Evolutionary conservation across 2,797 vertebrate species (phyloP).

Genomic region (Peromyscus eremicus): DNA sequence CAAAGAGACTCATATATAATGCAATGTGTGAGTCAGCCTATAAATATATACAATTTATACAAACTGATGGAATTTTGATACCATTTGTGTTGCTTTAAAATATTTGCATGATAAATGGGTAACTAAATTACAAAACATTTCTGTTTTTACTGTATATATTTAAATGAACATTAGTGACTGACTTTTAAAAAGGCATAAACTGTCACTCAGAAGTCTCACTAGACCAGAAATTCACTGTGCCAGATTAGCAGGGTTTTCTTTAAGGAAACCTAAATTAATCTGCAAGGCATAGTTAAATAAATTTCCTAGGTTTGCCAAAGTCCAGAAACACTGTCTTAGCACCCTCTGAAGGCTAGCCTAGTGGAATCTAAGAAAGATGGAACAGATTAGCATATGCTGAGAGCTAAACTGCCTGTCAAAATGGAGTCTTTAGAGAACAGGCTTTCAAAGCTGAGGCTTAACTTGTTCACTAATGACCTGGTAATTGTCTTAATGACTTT

Average conservation of each 20-base stretch:
- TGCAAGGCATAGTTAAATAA: slow-evolving; percentile 7
- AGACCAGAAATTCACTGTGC: background rate
- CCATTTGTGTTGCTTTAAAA: slow-evolving; percentile 17
- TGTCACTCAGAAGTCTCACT: background rate
- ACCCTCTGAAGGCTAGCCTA: background rate
- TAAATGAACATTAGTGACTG: background rate
- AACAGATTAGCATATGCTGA: slow-evolving; percentile 63
- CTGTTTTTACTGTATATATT: background rate
- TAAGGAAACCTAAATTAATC: slow-evolving; percentile 21
- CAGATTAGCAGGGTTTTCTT: slow-evolving; percentile 31
- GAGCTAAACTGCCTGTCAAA: slow-evolving; percentile 55
- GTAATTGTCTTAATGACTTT: slow-evolving; percentile 73
- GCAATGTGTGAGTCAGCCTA: background rate
- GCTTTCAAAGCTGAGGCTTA: slow-evolving; percentile 21
- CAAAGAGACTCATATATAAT: background rate
- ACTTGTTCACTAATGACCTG: slow-evolving; percentile 53
- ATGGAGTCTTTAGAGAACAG: slow-evolving; percentile 50
- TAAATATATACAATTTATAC: background rate
- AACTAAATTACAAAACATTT: background rate
- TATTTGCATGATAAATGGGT: background rate
- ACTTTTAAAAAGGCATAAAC: slow-evolving; percentile 32
- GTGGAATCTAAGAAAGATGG: slow-evolving; percentile 26
- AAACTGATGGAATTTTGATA: background rate
- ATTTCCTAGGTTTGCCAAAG: slow-evolving; percentile 29
- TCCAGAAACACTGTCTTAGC: slow-evolving; percentile 4